Percentiles rank a stretch among this genome's conserved stretches.
Conservation (phyloP, 2,888 invertebrate genomes). For the Colostygia pectinataria region DNA sequence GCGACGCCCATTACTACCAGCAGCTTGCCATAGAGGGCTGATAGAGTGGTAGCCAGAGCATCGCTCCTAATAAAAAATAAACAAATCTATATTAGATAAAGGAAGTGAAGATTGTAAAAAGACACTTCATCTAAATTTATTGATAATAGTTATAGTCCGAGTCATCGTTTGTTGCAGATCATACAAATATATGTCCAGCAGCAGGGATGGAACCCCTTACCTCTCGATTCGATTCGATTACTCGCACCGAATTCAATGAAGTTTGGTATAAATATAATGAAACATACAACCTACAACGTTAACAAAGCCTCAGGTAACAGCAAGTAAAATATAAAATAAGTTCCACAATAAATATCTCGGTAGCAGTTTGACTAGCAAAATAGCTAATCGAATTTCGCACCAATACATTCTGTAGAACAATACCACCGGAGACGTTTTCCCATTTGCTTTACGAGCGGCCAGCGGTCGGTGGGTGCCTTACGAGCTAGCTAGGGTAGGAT, state of each 20-base stretch:
- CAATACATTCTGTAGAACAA: conserved; percentile 36
- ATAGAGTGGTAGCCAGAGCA: conserved; percentile 93
- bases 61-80: conserved; percentile 88
- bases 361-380: conserved; percentile 2
- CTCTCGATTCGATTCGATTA: too few relatives aligned
- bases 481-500: background rate
- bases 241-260: too few relatives aligned
- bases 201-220: too few relatives aligned
- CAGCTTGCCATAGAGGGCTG: conserved; percentile 96
- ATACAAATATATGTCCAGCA: too few relatives aligned
- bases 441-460: conserved; percentile 48
- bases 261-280: too few relatives aligned
- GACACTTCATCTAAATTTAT: background rate
- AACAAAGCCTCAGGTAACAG: too few relatives aligned
- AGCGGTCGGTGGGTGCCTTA: conserved; percentile 31
- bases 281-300: too few relatives aligned
- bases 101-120: too few relatives aligned
- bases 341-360: conserved; percentile 13
- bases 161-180: too few relatives aligned
- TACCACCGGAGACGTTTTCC: conserved; percentile 37
- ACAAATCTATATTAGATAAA: background rate
- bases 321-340: too few relatives aligned
- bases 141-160: too few relatives aligned
- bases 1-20: conserved; percentile 97
- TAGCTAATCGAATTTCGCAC: conserved; percentile 29